phyloP scores from a whole-genome alignment of 1,140 invertebrate genomes.

The Epicauta chinensis region DNA sequence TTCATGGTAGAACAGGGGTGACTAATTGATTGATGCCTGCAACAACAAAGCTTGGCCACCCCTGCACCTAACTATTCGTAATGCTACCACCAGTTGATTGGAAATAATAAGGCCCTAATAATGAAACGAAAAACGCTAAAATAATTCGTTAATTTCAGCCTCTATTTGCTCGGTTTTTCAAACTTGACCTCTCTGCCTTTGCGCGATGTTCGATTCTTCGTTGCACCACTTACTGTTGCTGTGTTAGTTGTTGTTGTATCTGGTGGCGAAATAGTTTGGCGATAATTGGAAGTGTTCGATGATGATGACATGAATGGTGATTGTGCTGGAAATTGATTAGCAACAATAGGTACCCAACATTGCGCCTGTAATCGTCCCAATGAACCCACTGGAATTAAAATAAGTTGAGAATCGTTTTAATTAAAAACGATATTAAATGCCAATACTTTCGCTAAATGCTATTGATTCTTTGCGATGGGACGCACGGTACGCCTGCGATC shows the following conservation, averaged over 20 bases:
- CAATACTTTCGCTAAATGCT: conserved; percentile 28
- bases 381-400: conserved; percentile 33
- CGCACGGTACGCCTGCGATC: conserved; percentile 58
- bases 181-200: conserved; percentile 38
- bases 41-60: no score
- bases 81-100: no score
- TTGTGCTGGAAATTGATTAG: conserved; percentile 43
- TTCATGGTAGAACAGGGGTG: no score
- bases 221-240: conserved; percentile 26
- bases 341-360: conserved; percentile 45
- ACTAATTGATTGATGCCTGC: no score
- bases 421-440: no score
- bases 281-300: no score
- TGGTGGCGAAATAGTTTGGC: background rate
- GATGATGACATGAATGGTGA: conserved; percentile 39
- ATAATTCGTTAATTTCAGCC: no score
- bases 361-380: conserved; percentile 32
- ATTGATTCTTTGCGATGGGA: conserved; percentile 33
- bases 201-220: conserved; percentile 29
- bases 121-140: no score
- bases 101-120: no score
- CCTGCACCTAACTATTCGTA: no score
- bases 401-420: no score
- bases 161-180: conserved; percentile 7
- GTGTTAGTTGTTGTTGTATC: conserved; percentile 32